Conservation (phyloP, 1,140 invertebrate species). For the Heliconius hewitsoni region DNA sequence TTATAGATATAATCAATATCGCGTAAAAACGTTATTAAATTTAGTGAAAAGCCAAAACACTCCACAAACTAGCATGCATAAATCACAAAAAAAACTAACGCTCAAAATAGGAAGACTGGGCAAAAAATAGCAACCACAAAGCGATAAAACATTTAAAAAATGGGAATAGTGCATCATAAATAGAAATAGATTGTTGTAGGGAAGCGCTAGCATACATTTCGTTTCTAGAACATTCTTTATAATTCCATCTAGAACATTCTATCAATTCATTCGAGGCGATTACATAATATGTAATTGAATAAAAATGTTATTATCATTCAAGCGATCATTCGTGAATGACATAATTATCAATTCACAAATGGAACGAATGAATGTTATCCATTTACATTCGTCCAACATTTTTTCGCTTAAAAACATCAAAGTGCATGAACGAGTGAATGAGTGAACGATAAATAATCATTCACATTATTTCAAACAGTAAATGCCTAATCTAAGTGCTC, state of each 20-base stretch:
- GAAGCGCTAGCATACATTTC: slow-evolving; percentile 39
- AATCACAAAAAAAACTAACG: slow-evolving; percentile 22
- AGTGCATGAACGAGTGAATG: not conserved
- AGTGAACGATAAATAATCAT: not conserved
- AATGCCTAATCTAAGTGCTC: slow-evolving; percentile 59
- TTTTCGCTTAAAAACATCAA: not conserved
- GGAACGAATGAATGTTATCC: not conserved
- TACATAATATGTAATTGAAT: not conserved
- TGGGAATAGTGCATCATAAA: slow-evolving; percentile 41
- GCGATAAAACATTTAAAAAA: slow-evolving; percentile 50
- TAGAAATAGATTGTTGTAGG: slow-evolving; percentile 35
- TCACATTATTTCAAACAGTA: slow-evolving; percentile 27
- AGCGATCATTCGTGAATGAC: not conserved
- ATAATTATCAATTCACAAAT: not conserved
- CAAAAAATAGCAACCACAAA: slow-evolving; percentile 62
- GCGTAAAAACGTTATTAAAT: slow-evolving; percentile 46
- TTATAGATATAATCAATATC: slow-evolving; percentile 20
- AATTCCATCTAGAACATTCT: not conserved
- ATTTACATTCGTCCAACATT: not conserved
- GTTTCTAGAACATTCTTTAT: slow-evolving; percentile 12
- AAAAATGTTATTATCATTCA: not conserved
- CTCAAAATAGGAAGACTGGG: slow-evolving; percentile 56
- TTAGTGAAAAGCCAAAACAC: slow-evolving; percentile 59
- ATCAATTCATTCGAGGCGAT: slow-evolving; percentile 29
- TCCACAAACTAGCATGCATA: slow-evolving; percentile 53